Evolutionary conservation across 2,113 vertebrate species (phyloP).

Genomic region (Cryptomyrus ogoouensis): DNA sequence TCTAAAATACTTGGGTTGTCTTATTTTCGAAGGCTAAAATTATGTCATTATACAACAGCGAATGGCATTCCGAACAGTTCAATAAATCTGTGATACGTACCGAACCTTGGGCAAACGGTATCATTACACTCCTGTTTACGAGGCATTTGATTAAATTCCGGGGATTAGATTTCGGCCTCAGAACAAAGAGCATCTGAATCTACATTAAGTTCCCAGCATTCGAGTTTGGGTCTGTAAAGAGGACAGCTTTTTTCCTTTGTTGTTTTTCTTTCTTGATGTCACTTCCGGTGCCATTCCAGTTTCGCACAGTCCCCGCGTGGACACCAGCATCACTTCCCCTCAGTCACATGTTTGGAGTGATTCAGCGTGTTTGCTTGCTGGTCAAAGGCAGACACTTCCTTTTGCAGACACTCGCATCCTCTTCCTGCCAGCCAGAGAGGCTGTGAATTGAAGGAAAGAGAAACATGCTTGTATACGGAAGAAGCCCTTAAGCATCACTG

Average conservation of each 20-base stretch:
- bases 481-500: not conserved
- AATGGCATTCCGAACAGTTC: too few species aligned
- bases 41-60: too few species aligned
- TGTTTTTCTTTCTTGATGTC: conserved; percentile 5
- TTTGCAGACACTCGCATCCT: not conserved
- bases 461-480: not conserved
- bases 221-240: not conserved
- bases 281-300: conserved; percentile 25
- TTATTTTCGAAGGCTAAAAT: too few species aligned
- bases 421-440: not conserved
- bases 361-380: conserved; percentile 22
- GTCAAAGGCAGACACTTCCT: conserved; percentile 15
- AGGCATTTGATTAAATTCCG: not conserved
- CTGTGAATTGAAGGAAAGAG: conserved; percentile 14
- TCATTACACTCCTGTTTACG: not conserved
- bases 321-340: conserved; percentile 13
- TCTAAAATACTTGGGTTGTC: too few species aligned
- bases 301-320: not conserved
- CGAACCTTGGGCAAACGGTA: too few species aligned
- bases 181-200: not conserved
- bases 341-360: conserved; percentile 27
- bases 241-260: not conserved
- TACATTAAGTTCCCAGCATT: not conserved
- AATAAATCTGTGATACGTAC: too few species aligned
- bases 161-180: not conserved